Evolutionary conservation across 2,888 invertebrate genomes (phyloP).

Genomic region (Microplitis manilae): DNA sequence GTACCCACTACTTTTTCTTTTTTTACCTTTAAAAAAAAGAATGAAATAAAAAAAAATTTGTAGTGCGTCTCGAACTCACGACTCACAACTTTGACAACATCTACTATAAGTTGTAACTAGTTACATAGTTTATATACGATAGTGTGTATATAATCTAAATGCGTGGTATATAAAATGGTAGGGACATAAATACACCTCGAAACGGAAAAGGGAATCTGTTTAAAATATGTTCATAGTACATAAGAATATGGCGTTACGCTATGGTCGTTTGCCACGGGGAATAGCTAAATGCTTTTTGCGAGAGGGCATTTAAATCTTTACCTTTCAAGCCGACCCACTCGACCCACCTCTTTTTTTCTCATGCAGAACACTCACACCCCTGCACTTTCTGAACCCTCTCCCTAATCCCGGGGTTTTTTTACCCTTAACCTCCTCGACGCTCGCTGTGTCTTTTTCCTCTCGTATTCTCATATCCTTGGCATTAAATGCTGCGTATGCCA

Average conservation of each 20-base stretch:
- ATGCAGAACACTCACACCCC: constrained; percentile 30
- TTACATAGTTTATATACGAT: background rate
- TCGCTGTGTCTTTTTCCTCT: constrained; percentile 41
- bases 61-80: constrained; percentile 49
- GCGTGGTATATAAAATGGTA: constrained; percentile 41
- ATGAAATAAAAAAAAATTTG: constrained; percentile 43
- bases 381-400: constrained; percentile 34
- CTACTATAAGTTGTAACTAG: no score
- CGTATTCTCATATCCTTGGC: background rate
- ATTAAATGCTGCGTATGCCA: no score
- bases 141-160: constrained; percentile 19
- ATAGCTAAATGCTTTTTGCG: constrained; percentile 73
- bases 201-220: constrained; percentile 68
- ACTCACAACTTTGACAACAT: background rate
- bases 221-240: constrained; percentile 66
- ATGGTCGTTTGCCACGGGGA: constrained; percentile 72
- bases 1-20: constrained; percentile 44
- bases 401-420: constrained; percentile 2
- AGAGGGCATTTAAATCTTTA: constrained; percentile 71
- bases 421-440: constrained; percentile 26
- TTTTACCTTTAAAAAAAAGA: constrained; percentile 51
- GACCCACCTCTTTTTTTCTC: constrained; percentile 44
- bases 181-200: constrained; percentile 66
- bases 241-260: constrained; percentile 60
- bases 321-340: constrained; percentile 58